Conservation (phyloP, 2,888 invertebrate genomes). For the Heliconius aoede region DNA sequence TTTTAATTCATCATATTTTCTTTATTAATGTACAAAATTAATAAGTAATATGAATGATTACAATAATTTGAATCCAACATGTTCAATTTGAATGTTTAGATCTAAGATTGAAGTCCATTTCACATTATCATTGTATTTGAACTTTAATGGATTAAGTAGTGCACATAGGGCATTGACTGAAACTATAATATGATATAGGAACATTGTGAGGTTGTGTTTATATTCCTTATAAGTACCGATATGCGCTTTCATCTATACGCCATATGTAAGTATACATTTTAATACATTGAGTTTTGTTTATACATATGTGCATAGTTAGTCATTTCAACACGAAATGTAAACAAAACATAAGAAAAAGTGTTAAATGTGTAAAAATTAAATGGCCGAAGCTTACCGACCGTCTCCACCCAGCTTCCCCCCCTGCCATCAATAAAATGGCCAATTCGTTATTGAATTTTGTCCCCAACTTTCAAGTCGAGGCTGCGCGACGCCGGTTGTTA, state of each 20-base stretch:
- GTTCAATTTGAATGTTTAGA: neutral
- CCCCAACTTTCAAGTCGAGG: conserved; percentile 75
- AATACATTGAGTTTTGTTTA: conserved; percentile 44
- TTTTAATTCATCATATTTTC: neutral
- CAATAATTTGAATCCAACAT: conserved; percentile 1
- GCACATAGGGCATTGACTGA: conserved; percentile 49
- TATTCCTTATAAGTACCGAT: conserved; percentile 36
- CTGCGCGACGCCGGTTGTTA: conserved; percentile 81
- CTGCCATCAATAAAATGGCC: conserved; percentile 84
- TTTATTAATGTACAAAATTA: neutral
- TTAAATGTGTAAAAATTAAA: conserved; percentile 69
- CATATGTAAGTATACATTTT: conserved; percentile 40
- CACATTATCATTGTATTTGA: conserved; percentile 13
- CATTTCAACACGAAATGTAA: conserved; percentile 61
- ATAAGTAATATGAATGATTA: neutral
- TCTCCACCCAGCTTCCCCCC: conserved; percentile 81
- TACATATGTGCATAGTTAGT: conserved; percentile 47
- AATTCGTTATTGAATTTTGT: conserved; percentile 84
- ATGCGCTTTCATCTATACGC: conserved; percentile 41
- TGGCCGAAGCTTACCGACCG: conserved; percentile 79
- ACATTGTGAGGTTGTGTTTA: conserved; percentile 31
- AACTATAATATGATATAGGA: conserved; percentile 32
- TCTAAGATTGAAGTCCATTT: conserved; percentile 6
- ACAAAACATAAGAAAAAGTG: conserved; percentile 62
- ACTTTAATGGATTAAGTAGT: conserved; percentile 34